Conservation (phyloP, 1,140 invertebrate species). For the Lethrus apterus region DNA sequence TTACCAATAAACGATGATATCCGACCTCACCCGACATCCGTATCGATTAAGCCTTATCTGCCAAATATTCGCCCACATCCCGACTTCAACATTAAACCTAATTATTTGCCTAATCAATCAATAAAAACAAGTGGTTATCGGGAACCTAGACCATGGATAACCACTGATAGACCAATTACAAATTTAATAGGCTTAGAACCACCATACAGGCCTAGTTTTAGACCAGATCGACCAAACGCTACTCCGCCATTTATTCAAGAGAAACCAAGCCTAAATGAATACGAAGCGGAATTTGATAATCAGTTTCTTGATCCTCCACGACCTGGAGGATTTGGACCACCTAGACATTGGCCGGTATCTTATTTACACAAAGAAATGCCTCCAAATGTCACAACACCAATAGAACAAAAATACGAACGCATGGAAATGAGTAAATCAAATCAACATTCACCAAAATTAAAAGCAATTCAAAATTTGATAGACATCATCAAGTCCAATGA, state of each 20-base stretch:
- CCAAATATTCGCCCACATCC: not conserved
- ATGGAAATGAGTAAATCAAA: conserved; percentile 14
- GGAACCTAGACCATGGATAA: conserved; percentile 8
- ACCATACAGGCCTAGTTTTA: conserved; percentile 20
- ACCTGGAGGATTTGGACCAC: conserved; percentile 44
- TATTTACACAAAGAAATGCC: conserved; percentile 58
- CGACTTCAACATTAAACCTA: not conserved
- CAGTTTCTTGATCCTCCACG: conserved; percentile 40
- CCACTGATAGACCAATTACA: conserved; percentile 2
- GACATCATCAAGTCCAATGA: conserved; percentile 35
- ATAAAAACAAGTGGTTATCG: no score
- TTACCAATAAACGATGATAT: conserved; percentile 6
- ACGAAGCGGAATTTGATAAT: conserved; percentile 39
- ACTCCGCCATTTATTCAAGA: conserved; percentile 20
- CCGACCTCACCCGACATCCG: not conserved
- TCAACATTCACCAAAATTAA: conserved; percentile 23
- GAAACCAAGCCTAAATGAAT: conserved; percentile 34
- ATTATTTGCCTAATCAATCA: conserved; percentile 7
- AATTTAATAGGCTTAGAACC: not conserved
- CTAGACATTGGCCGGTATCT: conserved; percentile 57
- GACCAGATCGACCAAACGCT: conserved; percentile 32
- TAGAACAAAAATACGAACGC: conserved; percentile 17
- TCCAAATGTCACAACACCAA: conserved; percentile 37
- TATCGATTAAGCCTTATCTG: not conserved
- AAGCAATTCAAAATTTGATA: conserved; percentile 36